phyloP scores from a whole-genome alignment of 1,140 invertebrate genomes.

The Lordiphosa collinella region DNA sequence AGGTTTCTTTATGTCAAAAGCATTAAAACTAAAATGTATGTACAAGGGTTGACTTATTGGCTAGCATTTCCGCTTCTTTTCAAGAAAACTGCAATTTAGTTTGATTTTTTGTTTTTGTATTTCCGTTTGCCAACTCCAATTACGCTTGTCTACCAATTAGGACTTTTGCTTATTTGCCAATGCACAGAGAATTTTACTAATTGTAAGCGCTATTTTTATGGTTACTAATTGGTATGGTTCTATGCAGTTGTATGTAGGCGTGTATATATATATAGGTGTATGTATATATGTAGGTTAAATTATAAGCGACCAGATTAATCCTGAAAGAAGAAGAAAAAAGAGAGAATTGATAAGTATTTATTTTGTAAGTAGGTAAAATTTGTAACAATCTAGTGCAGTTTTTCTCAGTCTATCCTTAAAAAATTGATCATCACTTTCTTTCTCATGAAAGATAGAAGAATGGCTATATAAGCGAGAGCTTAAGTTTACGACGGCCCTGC shows the following conservation, averaged over 20 bases:
- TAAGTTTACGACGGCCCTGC: no score
- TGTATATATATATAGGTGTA: conserved; percentile 33
- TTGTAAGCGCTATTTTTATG: conserved; percentile 67
- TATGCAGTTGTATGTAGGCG: conserved; percentile 45
- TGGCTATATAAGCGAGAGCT: no score
- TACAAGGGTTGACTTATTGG: conserved; percentile 61
- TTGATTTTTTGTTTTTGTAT: conserved; percentile 1
- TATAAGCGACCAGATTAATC: conserved; percentile 74
- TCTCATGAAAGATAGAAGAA: no score
- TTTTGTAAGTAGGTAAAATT: no score
- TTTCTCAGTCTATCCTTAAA: no score
- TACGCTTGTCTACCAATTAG: not conserved
- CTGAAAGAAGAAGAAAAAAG: conserved; percentile 28
- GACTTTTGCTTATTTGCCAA: not conserved
- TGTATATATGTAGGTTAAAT: conserved; percentile 60
- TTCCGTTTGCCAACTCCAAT: conserved; percentile 5
- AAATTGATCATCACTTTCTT: no score
- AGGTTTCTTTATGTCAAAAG: conserved; percentile 53
- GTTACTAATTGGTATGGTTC: conserved; percentile 54
- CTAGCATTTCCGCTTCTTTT: conserved; percentile 27
- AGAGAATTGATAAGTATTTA: not conserved
- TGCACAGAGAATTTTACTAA: conserved; percentile 67
- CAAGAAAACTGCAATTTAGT: not conserved
- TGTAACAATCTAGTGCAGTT: no score
- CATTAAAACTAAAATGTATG: conserved; percentile 63